Conservation (phyloP, 2,797 vertebrate genomes). For the Natrix natrix region DNA sequence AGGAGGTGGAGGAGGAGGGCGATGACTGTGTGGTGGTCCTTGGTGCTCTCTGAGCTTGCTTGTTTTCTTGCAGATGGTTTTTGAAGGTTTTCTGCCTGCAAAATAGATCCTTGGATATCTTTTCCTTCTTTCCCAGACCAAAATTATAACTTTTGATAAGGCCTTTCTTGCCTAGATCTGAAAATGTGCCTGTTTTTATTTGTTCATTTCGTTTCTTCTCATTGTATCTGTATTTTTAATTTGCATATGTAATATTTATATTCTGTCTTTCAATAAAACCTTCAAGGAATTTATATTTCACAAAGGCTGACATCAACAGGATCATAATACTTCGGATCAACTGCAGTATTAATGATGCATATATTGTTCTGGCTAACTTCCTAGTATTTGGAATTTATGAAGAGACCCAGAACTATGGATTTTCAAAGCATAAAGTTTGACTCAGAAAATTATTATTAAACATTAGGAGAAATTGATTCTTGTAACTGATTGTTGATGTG, state of each 20-base stretch:
- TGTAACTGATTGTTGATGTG: background rate
- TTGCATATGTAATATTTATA: background rate
- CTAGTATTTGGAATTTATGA: background rate
- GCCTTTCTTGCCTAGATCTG: background rate
- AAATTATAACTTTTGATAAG: background rate
- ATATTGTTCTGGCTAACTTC: background rate
- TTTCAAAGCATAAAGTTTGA: background rate
- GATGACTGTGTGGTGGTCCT: too few relatives aligned
- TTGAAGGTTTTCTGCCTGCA: background rate
- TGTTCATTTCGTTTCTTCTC: background rate
- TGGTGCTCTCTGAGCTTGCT: too few relatives aligned
- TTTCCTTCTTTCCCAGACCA: background rate
- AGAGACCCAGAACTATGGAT: background rate
- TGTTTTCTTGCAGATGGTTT: background rate
- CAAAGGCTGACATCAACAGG: background rate
- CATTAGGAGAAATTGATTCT: background rate
- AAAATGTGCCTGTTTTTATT: background rate
- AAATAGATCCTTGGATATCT: background rate
- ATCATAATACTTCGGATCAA: background rate
- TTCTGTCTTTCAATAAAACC: background rate
- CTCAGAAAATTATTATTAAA: background rate
- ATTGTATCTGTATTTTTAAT: background rate
- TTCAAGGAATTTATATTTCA: background rate
- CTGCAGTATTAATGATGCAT: background rate
- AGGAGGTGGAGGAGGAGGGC: too few relatives aligned